Evolutionary conservation across 2,113 vertebrate species (phyloP), one percentile per base, ranked within the genome.

Genomic region (Montifringilla adamsi): DNA sequence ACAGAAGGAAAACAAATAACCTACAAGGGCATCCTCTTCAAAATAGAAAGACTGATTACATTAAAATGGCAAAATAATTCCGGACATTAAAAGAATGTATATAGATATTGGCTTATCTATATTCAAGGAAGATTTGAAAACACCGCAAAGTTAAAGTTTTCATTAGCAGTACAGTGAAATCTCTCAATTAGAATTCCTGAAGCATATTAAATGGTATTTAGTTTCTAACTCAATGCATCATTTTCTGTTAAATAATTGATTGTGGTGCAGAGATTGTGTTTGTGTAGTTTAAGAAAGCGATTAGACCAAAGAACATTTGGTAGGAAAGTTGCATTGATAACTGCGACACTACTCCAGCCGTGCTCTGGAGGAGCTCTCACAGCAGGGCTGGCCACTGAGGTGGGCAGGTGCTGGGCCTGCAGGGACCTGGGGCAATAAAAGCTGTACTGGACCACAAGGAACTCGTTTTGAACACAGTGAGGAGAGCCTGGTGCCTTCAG

Each of bases 241-340:
- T 97, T 98, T 98, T 98, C 97, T 98, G 95, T 95, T 98, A 97
- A 98, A 98, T 98, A 98, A 98, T 98, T 98, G 98, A 98, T 98
- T 35, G 31, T 73, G 84, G 97, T 97, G 97, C 97, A 97, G 97
- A 98, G 97, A 98, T 96, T 98, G 97, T 98, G 97, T 98, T 98
- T 98, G 98, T 98, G 97, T 96, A 98, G 98, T 98, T 98, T 97
- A 97, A 98, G 96, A 97, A 97, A 96, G 96, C 75, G 97, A 98
- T 98, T 98, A 98, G 93, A 95, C 87, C 79, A 69, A 92, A 78
- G 97, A 97, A 97, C 91, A 70, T 97, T 97, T 97, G 93, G 87
- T 85, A 94, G 97, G 96, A 94, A 96, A 97, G 95, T 92, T 97
- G 95, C 95, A 69, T 97, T 95, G 96, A 90, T 97, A 98, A 96